Percentiles rank a stretch among this genome's conserved stretches.
Evolutionary conservation across 2,888 invertebrate genomes (phyloP).

Genomic region (Nomada fucata): DNA sequence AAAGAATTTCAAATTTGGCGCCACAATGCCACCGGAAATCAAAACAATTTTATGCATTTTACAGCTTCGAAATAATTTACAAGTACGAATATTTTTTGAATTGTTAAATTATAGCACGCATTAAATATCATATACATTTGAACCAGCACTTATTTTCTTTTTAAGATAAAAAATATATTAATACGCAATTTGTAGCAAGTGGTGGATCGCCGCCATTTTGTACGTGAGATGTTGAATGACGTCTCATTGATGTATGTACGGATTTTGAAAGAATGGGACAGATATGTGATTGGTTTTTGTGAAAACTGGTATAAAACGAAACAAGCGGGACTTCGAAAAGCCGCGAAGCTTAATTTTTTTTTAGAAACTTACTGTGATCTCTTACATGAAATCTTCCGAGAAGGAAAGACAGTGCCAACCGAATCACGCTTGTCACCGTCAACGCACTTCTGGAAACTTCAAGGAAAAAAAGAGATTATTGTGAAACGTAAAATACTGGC

Average conservation of each 20-base stretch:
- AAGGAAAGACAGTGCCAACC: constrained; percentile 53
- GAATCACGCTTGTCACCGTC: constrained; percentile 52
- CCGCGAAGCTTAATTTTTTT: constrained; percentile 43
- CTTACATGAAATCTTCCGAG: constrained; percentile 44
- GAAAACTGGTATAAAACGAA: constrained; percentile 37
- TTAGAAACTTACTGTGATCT: constrained; percentile 53
- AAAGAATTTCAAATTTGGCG: constrained; percentile 47
- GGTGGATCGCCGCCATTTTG: constrained; percentile 61
- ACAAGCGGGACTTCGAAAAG: constrained; percentile 34
- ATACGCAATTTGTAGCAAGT: constrained; percentile 49
- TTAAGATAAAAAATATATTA: constrained; percentile 2
- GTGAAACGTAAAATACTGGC: constrained; percentile 47
- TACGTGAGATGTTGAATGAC: constrained; percentile 56
- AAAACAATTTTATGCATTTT: constrained; percentile 16
- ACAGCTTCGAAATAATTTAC: background rate
- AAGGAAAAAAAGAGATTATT: constrained; percentile 27
- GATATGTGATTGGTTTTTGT: constrained; percentile 60
- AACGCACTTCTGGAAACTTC: constrained; percentile 48
- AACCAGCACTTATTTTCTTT: background rate
- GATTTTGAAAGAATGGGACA: constrained; percentile 55
- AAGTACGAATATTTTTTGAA: background rate
- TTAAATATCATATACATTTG: background rate
- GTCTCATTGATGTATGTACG: constrained; percentile 62
- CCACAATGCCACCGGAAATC: constrained; percentile 37
- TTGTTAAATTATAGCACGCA: constrained; percentile 12